Conservation (phyloP, 1,140 invertebrate genomes). For the Psilanteris sp. region DNA sequence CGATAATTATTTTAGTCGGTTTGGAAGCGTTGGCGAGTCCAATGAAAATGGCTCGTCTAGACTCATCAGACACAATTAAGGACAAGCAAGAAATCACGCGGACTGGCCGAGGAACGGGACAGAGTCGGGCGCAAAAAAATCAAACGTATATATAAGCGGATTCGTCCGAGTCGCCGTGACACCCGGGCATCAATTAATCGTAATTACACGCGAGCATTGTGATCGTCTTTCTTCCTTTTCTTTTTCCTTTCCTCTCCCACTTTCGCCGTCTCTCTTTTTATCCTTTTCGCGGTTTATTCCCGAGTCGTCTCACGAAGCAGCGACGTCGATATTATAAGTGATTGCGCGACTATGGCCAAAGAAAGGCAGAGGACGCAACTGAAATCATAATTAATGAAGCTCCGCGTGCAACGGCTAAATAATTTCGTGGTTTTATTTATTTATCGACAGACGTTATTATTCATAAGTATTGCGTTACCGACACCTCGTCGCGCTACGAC, state of each 20-base stretch:
- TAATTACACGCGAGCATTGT: conserved; percentile 20
- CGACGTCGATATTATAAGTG: conserved; percentile 6
- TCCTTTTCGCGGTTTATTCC: no score
- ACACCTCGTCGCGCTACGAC: conserved; percentile 34
- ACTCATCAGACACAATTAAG: conserved; percentile 2
- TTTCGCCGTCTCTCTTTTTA: no score
- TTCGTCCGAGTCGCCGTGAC: background rate
- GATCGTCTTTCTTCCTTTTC: no score
- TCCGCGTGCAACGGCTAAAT: conserved; percentile 18
- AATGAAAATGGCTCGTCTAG: background rate
- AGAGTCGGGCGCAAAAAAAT: no score
- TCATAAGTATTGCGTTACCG: conserved; percentile 49
- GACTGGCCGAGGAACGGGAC: background rate
- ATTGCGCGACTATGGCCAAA: conserved; percentile 3
- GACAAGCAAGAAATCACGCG: background rate
- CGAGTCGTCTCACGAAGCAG: background rate
- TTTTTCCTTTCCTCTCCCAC: no score
- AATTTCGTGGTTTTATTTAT: conserved; percentile 31
- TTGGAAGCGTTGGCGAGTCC: background rate
- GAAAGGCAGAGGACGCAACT: background rate
- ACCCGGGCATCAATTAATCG: conserved; percentile 23
- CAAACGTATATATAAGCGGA: no score
- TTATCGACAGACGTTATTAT: conserved; percentile 42
- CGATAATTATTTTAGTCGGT: conserved; percentile 27
- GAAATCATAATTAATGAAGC: conserved; percentile 21